Base-by-base conservation (phyloP, 1,140 invertebrate species). In the Tenebrio molitor region DNA sequence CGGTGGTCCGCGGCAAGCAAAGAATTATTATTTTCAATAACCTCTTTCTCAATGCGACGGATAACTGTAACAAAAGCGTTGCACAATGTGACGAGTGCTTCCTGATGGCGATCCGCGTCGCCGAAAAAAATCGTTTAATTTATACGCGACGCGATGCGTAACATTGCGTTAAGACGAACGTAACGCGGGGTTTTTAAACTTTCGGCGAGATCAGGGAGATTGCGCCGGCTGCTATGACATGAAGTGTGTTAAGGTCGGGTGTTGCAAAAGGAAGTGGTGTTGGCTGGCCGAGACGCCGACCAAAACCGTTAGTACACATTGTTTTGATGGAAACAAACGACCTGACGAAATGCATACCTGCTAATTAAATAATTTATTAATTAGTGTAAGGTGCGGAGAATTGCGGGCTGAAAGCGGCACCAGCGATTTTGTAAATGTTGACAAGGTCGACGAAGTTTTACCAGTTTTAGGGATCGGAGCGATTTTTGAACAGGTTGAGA, bases 191-290 rank as follows among this genome's bases (percentile, higher is more conserved):
- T 8, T 23, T 33, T 19, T 21, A 34, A 17, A 65, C 63, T 44
- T 41, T 65, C 63, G 12, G 25, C 25, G 36, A 65, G 39, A 65
- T 65, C 63, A 19, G 1, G 25, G 33, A 16, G 34, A 65, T 41
- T 41, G 34, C 63, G 25, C 21, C 44, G 50, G 50, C 21, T 58
- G 50, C 21, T 58, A 58, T 29, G 50, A 58, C 50, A 58, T 58
- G 66, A 72, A 72, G 71, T 72, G 44, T 72, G 71, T 72, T 72
- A 72, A 72, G 71, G 71, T 72, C 63, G 7, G 64, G 33, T 33
- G 64, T 66, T 50, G 71, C 19, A 64, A 72, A 64, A 72, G 71
- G 71, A 72, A 72, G 58, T 58, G 44, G 23, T 50, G 44, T 29
- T 58, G 25, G n/a, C 50, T 29, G 15, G 50, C 50, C 50, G 29